Percentiles rank a stretch among this genome's conserved stretches.
Evolutionary conservation across 2,797 vertebrate species (phyloP).

Genomic region (Myioborus miniatus): DNA sequence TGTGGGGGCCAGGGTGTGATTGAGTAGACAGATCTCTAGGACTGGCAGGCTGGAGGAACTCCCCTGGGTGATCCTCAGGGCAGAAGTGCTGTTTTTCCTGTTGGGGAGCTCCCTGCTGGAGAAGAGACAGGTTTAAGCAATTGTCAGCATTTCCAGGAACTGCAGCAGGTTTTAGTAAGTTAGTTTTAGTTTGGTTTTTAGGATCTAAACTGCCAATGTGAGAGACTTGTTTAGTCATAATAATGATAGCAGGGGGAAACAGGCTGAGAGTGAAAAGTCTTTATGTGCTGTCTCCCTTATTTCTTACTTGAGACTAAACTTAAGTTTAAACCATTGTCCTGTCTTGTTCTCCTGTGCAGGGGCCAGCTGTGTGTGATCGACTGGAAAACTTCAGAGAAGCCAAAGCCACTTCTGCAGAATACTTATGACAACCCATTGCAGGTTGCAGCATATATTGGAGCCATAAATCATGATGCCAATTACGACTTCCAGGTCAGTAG

Average conservation of each 20-base stretch:
- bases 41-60: not conserved
- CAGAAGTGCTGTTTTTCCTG: not conserved
- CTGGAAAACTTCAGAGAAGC: conserved; percentile 97
- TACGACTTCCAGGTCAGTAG: conserved; percentile 91
- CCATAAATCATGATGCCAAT: conserved; percentile 88
- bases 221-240: not conserved
- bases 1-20: accelerated
- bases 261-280: not conserved
- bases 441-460: conserved; percentile 92
- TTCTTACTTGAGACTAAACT: not conserved
- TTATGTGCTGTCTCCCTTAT: not conserved
- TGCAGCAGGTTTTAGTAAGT: not conserved
- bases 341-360: conserved; percentile 67
- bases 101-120: not conserved
- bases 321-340: not conserved
- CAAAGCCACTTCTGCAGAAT: conserved; percentile 86
- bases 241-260: not conserved
- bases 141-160: not conserved
- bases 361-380: conserved; percentile 91
- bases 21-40: not conserved
- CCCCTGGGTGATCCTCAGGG: not conserved
- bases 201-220: not conserved
- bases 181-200: not conserved
- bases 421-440: conserved; percentile 97
- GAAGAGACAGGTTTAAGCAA: not conserved